Conservation (phyloP, 2,797 vertebrate species). For the Chanos chanos region DNA sequence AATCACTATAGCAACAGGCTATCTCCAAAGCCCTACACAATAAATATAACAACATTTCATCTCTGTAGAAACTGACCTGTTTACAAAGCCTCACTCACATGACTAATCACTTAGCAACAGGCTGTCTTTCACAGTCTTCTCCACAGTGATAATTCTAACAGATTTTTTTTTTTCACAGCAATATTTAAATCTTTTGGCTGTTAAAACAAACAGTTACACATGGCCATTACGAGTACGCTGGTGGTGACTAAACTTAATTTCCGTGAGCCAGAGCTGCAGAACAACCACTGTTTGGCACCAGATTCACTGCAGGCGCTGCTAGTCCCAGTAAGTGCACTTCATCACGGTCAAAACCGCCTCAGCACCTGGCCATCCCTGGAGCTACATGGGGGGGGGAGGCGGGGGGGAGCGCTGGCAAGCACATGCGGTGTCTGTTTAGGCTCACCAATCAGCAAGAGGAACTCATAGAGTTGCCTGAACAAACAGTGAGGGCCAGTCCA, state of each 20-base stretch:
- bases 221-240: not conserved
- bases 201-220: slow-evolving; percentile 6
- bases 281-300: slow-evolving; percentile 6
- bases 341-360: slow-evolving; percentile 7
- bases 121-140: too few species aligned
- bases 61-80: too few species aligned
- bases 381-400: not conserved
- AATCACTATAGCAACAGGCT: too few species aligned
- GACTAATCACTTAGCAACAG: too few species aligned
- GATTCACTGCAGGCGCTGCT: slow-evolving; percentile 16
- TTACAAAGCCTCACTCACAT: too few species aligned
- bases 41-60: too few species aligned
- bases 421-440: slow-evolving; percentile 26
- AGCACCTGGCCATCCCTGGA: slow-evolving; percentile 35
- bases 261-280: not conserved
- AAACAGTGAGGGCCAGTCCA: slow-evolving; percentile 72
- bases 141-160: too few species aligned
- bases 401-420: not conserved
- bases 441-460: slow-evolving; percentile 66
- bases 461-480: slow-evolving; percentile 66
- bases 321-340: slow-evolving; percentile 8
- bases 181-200: too few species aligned
- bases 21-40: too few species aligned
- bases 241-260: slow-evolving; percentile 2
- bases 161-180: too few species aligned